Percentiles rank a stretch among this genome's conserved stretches.
Conservation (phyloP, 2,797 vertebrate species). For the Anabacerthia variegaticeps region DNA sequence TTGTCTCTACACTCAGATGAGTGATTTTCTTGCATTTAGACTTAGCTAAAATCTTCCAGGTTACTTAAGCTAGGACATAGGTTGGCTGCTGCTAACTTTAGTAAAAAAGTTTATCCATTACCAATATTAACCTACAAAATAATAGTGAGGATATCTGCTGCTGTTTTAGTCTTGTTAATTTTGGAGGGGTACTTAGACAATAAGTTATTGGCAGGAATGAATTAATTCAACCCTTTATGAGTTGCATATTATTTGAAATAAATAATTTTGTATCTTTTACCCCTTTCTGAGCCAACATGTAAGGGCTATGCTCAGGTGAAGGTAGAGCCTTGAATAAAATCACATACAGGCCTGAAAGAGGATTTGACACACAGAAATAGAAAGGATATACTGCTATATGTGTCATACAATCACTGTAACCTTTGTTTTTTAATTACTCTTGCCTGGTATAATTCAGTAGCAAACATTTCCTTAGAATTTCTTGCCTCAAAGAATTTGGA, state of each 20-base stretch:
- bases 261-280: neutral
- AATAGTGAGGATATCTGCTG: neutral
- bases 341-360: neutral
- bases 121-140: neutral
- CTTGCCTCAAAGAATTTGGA: neutral
- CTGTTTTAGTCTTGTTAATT: neutral
- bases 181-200: neutral
- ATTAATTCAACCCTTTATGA: neutral
- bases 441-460: neutral
- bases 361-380: neutral
- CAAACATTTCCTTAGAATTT: neutral
- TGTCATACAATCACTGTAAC: neutral
- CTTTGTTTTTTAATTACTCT: slow-evolving; percentile 3
- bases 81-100: neutral
- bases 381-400: neutral
- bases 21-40: neutral
- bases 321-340: neutral
- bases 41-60: neutral
- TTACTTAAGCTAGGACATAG: neutral
- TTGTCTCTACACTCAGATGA: neutral
- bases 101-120: neutral
- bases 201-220: neutral
- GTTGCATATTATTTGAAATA: neutral
- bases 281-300: neutral
- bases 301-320: neutral